Conservation (phyloP, 2,888 invertebrate genomes). For the Tipula helvola region DNA sequence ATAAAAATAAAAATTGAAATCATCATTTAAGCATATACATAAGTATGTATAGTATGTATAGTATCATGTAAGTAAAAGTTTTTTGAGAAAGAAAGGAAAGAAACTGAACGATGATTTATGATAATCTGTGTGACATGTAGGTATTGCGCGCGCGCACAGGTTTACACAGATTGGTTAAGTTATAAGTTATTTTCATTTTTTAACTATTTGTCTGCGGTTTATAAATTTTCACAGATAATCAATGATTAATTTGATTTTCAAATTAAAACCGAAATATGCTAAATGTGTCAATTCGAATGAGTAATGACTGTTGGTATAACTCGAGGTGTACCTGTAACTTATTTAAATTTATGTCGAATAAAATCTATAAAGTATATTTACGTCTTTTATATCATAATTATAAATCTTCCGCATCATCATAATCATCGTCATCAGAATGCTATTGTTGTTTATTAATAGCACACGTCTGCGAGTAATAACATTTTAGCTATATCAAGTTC, state of each 20-base stretch:
- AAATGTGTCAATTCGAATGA: neutral
- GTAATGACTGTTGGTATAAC: neutral
- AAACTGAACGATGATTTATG: neutral
- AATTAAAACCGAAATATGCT: neutral
- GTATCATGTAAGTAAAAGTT: neutral
- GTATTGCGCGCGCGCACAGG: neutral
- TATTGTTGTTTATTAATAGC: neutral
- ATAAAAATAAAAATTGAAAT: neutral
- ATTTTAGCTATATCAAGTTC: neutral
- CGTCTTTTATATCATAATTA: neutral
- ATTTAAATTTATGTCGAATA: neutral
- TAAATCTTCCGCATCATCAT: neutral
- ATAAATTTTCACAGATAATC: neutral
- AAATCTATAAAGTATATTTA: neutral
- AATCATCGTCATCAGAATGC: neutral
- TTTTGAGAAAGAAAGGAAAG: neutral
- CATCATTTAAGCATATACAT: neutral
- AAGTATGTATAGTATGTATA: too few relatives aligned
- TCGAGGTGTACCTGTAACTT: neutral
- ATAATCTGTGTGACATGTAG: neutral
- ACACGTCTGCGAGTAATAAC: neutral
- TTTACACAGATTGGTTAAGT: neutral
- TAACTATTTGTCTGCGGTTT: neutral
- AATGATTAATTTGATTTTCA: neutral
- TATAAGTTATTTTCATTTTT: neutral